Evolutionary conservation across 2,888 invertebrate species (phyloP).

Genomic region (Cantharis rufa): DNA sequence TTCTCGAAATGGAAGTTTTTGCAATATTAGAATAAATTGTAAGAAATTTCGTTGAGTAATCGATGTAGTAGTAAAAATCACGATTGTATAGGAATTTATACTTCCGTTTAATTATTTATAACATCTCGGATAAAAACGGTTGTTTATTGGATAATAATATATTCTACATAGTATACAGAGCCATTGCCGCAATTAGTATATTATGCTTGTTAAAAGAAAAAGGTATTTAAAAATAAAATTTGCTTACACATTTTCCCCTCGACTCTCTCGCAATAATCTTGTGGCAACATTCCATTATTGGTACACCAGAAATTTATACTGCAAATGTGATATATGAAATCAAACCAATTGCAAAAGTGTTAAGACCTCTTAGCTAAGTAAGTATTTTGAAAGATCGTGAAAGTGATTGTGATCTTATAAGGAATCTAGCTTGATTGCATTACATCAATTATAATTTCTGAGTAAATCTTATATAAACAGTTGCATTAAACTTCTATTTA

Average conservation of each 20-base stretch:
- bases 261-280: slow-evolving; percentile 8
- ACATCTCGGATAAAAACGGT: not conserved
- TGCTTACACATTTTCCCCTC: not conserved
- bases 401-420: slow-evolving; percentile 20
- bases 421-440: slow-evolving; percentile 16
- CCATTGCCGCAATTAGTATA: not conserved
- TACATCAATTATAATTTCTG: slow-evolving; percentile 12
- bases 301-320: slow-evolving; percentile 7
- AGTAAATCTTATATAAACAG: slow-evolving; percentile 8
- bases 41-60: slow-evolving; percentile 2
- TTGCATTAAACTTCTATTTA: not conserved
- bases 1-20: slow-evolving; percentile 6
- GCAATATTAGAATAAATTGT: slow-evolving; percentile 1
- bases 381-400: slow-evolving; percentile 21
- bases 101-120: not conserved
- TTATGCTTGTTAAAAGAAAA: not conserved
- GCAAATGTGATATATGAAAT: slow-evolving; percentile 23
- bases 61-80: not conserved
- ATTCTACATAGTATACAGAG: not conserved
- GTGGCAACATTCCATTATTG: slow-evolving; percentile 9
- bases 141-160: not conserved
- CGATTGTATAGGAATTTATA: not conserved
- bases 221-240: not conserved
- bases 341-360: slow-evolving; percentile 23
- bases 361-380: slow-evolving; percentile 21